Base-by-base conservation (phyloP, 1,140 invertebrate genomes). In the Brachionus sp. region DNA sequence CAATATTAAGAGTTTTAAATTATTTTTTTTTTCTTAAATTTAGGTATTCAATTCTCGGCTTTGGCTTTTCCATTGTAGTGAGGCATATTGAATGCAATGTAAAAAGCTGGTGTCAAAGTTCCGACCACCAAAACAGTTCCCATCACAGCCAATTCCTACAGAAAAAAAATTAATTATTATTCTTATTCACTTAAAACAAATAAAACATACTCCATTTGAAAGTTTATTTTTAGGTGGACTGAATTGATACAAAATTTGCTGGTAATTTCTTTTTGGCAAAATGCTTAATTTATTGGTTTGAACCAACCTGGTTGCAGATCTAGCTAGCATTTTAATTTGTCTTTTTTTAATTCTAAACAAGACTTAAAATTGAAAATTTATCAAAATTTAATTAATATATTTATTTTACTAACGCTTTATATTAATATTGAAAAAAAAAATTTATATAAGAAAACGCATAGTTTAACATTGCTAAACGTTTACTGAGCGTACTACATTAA, bases 151-250 rank as follows among this genome's bases (percentile, higher is more conserved):
- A 80, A 66, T 66, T 80, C 77, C 77, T 80, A 46, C 2, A 39
- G 37, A 9, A 33, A 80, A 33, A 62, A 19, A n/a, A 62, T 10
- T 33, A 37, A 12, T 62, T 80, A 42, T n/a, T n/a, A n/a, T n/a
- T 64, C 19, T 23, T 13, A 35, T 46, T 75, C 25, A 23, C 2
- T 25, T 2, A 12, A 9, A 46, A 46, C 16, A 46, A 46, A 29
- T 46, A 6, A 23, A 64, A 33, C 13, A 62, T 80, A 80, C 77
- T 39, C 77, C 77, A 33, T 37, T 66, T 16, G 77, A 62, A 3
- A 80, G 39, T 80, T 66, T 57, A 10, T 80, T 80, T 80, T 80
- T 80, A 62, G 77, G 77, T 16, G 77, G 77, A 42, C 77, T 66
- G 77, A 80, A 80, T 66, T 80, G 77, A 12, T 80, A 80, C 50